A percentile compares a stretch with the other conserved stretches of the same genome.
Conservation (phyloP, 2,113 vertebrate genomes). For the Crypturellus undulatus region DNA sequence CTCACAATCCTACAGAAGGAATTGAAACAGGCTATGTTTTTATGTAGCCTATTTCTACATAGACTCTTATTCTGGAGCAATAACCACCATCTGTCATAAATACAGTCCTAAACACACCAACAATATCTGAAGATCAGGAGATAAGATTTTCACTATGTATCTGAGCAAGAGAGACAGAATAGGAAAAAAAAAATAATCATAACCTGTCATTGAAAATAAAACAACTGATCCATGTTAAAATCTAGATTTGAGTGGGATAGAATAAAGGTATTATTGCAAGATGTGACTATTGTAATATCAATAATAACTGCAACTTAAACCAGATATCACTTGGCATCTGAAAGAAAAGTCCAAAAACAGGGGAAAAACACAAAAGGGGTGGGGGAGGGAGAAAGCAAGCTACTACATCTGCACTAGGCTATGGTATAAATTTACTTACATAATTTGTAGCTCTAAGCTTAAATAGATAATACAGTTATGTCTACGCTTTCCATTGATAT, state of each 20-base stretch:
- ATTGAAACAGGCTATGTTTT: not conserved
- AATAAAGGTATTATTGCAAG: not conserved
- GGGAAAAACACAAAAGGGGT: not conserved
- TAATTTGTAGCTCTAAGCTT: not conserved
- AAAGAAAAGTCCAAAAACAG: not conserved
- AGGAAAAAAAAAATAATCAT: not conserved
- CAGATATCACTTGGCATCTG: not conserved
- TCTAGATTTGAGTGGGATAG: not conserved
- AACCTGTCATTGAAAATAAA: conserved; percentile 1
- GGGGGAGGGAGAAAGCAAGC: not conserved
- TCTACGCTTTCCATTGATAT: not conserved
- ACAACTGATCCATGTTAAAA: not conserved
- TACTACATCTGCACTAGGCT: not conserved
- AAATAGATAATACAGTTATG: not conserved
- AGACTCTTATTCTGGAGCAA: not conserved
- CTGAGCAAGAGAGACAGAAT: not conserved
- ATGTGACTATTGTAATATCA: not conserved
- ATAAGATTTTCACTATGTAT: not conserved
- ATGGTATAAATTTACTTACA: not conserved
- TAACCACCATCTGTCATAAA: not conserved
- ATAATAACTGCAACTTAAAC: not conserved
- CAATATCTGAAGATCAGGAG: not conserved
- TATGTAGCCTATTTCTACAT: not conserved
- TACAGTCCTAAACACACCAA: not conserved
- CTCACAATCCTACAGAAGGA: not conserved